A percentile compares a stretch with the other conserved stretches of the same genome.
Conservation (phyloP, 64 coral and sea anemone species). For the Hydrozoanthus tunicans region DNA sequence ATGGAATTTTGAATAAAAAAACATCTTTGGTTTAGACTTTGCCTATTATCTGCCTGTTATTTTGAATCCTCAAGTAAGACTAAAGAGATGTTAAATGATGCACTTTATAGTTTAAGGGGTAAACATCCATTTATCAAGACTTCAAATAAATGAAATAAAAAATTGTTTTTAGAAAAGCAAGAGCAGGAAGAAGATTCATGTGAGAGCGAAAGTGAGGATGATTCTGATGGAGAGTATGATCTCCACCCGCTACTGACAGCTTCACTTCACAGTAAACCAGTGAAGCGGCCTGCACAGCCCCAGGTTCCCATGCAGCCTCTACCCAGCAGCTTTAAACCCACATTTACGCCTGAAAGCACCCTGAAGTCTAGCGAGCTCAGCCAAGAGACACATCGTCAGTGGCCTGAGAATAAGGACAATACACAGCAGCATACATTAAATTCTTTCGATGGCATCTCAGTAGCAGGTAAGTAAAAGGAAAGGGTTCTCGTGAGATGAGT, state of each 20-base stretch:
- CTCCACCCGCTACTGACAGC: slow-evolving; percentile 93
- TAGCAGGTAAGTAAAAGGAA: neutral
- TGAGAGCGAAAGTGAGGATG: slow-evolving; percentile 74
- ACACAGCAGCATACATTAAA: slow-evolving; percentile 3
- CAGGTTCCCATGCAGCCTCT: slow-evolving; percentile 63
- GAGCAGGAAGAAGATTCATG: neutral
- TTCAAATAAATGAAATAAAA: neutral
- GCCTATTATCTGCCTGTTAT: no score
- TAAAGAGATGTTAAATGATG: no score
- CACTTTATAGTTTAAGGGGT: no score
- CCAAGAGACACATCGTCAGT: slow-evolving; percentile 19
- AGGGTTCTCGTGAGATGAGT: neutral
- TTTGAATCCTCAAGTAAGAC: no score
- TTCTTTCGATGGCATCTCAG: neutral
- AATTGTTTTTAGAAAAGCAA: slow-evolving; percentile 44
- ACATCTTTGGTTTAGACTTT: no score
- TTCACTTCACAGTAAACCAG: slow-evolving; percentile 73
- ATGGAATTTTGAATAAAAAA: no score
- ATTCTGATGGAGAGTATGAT: slow-evolving; percentile 93
- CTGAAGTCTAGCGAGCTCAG: neutral
- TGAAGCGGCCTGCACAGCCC: slow-evolving; percentile 47
- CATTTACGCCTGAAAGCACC: slow-evolving; percentile 22
- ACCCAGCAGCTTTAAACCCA: slow-evolving; percentile 33
- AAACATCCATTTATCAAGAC: neutral
- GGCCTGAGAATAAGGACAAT: slow-evolving; percentile 20